A percentile compares a stretch with the other conserved stretches of the same genome.
These are phyloP conservation scores for Chaetodon trifascialis DNA, from an alignment of 2,113 vertebrate genomes.

Conservation along the genomic window DNA sequence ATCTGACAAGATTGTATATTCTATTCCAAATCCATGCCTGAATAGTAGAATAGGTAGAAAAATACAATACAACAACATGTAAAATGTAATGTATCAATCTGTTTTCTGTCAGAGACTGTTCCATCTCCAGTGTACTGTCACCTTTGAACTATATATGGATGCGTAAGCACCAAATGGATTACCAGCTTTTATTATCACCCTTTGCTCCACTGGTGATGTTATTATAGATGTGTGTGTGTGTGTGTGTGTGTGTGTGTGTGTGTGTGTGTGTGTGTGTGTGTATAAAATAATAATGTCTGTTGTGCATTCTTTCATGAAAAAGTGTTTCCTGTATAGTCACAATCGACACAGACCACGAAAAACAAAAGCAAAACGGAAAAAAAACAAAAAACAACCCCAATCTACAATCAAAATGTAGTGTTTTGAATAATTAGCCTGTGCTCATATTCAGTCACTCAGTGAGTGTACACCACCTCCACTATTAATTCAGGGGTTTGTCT, in stretches of 20 bases:
- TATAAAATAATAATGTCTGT: slow-evolving; percentile 20
- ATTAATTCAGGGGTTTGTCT: slow-evolving; percentile 86
- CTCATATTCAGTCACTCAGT: background rate
- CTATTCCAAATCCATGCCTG: background rate
- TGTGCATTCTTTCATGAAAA: slow-evolving; percentile 17
- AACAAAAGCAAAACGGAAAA: slow-evolving; percentile 1
- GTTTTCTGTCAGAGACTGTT: slow-evolving; percentile 31
- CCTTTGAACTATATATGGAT: slow-evolving; percentile 70
- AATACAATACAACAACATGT: too few relatives aligned
- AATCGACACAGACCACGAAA: slow-evolving; percentile 1
- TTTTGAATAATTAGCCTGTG: background rate
- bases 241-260: background rate
- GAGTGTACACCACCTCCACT: slow-evolving; percentile 86
- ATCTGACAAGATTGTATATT: background rate
- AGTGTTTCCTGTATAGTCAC: background rate
- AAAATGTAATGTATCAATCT: slow-evolving; percentile 30
- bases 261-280: background rate
- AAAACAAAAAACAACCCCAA: background rate
- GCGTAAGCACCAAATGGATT: slow-evolving; percentile 70
- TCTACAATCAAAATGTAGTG: background rate
- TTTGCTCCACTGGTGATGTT: slow-evolving; percentile 55
- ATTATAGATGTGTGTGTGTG: slow-evolving; percentile 44
- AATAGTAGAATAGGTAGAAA: background rate
- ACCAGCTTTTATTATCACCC: slow-evolving; percentile 67
- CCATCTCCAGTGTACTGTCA: slow-evolving; percentile 32